Percentiles rank a stretch among this genome's conserved stretches.
Conservation (phyloP, 1,140 invertebrate genomes). For the Vanessa tameamea region DNA sequence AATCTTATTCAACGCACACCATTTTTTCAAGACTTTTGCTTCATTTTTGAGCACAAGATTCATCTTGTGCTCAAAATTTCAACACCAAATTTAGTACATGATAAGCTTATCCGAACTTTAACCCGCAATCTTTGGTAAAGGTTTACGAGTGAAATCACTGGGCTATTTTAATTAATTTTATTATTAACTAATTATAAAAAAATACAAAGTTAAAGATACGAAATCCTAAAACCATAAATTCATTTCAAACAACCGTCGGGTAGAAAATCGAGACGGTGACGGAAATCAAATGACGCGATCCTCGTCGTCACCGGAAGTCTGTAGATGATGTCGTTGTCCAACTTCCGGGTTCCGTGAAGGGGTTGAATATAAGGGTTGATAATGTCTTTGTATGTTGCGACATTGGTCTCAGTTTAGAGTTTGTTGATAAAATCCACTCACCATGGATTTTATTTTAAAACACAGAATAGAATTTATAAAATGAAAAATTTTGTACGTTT, state of each 20-base stretch:
- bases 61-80: too few relatives aligned
- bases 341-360: slow-evolving; percentile 31
- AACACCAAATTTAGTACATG: too few relatives aligned
- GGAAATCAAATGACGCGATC: slow-evolving; percentile 50
- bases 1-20: too few relatives aligned
- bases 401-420: background rate
- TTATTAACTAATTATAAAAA: too few relatives aligned
- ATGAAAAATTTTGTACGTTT: too few relatives aligned
- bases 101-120: too few relatives aligned
- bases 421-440: too few relatives aligned
- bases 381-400: slow-evolving; percentile 30
- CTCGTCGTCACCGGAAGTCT: slow-evolving; percentile 41
- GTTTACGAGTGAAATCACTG: too few relatives aligned
- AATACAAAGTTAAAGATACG: background rate
- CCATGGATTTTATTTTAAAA: background rate
- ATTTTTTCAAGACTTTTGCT: too few relatives aligned
- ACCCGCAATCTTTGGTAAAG: too few relatives aligned
- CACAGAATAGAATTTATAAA: background rate
- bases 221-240: slow-evolving; percentile 16
- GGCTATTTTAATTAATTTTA: too few relatives aligned
- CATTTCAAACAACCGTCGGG: slow-evolving; percentile 10
- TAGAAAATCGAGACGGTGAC: slow-evolving; percentile 31
- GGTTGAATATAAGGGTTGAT: slow-evolving; percentile 29
- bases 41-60: too few relatives aligned
- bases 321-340: slow-evolving; percentile 42